Evolutionary conservation across 2,797 vertebrate genomes (phyloP).

Genomic region (Columba guinea): DNA sequence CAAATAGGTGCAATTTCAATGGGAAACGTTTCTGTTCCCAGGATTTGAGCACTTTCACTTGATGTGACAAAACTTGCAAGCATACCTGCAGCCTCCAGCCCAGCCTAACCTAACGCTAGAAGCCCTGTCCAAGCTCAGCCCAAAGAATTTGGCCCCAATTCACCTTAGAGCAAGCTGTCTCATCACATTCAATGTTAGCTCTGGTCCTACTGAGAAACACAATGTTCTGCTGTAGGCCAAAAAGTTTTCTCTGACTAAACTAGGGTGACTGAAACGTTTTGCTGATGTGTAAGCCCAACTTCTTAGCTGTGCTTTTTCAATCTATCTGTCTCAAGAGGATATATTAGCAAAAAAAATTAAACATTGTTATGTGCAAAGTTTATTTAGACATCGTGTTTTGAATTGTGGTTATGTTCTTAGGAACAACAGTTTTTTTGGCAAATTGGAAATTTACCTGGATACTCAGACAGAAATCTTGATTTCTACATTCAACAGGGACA

Average conservation of each 20-base stretch:
- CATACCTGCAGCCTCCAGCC: not conserved
- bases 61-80: not conserved
- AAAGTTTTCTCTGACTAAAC: not conserved
- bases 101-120: not conserved
- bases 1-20: not conserved
- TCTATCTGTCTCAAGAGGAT: not conserved
- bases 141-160: not conserved
- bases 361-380: not conserved
- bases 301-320: not conserved
- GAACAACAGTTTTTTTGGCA: not conserved
- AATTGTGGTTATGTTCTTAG: not conserved
- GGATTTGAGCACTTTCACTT: not conserved
- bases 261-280: not conserved
- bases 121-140: not conserved
- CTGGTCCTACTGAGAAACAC: not conserved
- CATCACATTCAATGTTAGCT: not conserved
- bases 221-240: not conserved
- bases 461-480: not conserved
- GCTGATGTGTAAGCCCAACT: not conserved
- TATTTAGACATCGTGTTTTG: not conserved
- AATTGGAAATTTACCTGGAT: not conserved
- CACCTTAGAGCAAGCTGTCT: not conserved
- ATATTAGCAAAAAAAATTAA: not conserved
- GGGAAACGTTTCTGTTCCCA: not conserved
- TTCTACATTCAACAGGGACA: not conserved